A percentile compares a stretch with the other conserved stretches of the same genome.
These are phyloP conservation scores for Nibea coibor DNA, from an alignment of 2,113 vertebrate species.

Conservation along the genomic window DNA sequence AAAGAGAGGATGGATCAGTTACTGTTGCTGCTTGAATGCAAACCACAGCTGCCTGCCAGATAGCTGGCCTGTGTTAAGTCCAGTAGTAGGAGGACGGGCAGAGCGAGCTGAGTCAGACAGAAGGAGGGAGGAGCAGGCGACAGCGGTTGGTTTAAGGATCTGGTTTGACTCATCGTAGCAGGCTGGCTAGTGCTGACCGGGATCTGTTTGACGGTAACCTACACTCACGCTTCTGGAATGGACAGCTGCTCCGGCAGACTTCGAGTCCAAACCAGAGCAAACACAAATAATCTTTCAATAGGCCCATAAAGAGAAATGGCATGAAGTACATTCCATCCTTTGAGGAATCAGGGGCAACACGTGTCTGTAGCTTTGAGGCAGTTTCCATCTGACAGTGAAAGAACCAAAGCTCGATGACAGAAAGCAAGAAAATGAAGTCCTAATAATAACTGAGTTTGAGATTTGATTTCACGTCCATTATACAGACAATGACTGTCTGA, in stretches of 20 bases:
- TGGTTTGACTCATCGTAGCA: constrained; percentile 68
- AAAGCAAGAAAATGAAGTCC: neutral
- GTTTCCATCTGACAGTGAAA: constrained; percentile 14
- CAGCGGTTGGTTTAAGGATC: neutral
- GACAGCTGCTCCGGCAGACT: constrained; percentile 63
- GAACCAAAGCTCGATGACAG: neutral
- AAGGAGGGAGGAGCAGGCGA: constrained; percentile 32
- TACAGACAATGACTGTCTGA: neutral
- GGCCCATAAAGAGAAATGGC: constrained; percentile 46
- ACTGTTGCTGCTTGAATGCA: constrained; percentile 38
- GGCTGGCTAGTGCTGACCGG: constrained; percentile 48
- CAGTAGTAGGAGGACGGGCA: constrained; percentile 37
- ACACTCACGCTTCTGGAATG: constrained; percentile 80
- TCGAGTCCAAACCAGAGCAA: constrained; percentile 28
- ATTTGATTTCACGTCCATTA: neutral
- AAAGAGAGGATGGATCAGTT: constrained; percentile 27
- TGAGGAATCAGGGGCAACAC: constrained; percentile 7
- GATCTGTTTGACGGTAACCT: constrained; percentile 43
- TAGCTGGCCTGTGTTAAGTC: constrained; percentile 36
- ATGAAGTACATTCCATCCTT: constrained; percentile 11
- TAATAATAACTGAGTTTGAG: neutral
- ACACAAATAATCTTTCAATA: constrained; percentile 30
- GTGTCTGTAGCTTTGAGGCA: neutral
- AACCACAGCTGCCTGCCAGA: constrained; percentile 56
- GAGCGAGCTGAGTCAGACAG: constrained; percentile 72